phyloP scores from a whole-genome alignment of 2,797 vertebrate species.

The Chelonia mydas region DNA sequence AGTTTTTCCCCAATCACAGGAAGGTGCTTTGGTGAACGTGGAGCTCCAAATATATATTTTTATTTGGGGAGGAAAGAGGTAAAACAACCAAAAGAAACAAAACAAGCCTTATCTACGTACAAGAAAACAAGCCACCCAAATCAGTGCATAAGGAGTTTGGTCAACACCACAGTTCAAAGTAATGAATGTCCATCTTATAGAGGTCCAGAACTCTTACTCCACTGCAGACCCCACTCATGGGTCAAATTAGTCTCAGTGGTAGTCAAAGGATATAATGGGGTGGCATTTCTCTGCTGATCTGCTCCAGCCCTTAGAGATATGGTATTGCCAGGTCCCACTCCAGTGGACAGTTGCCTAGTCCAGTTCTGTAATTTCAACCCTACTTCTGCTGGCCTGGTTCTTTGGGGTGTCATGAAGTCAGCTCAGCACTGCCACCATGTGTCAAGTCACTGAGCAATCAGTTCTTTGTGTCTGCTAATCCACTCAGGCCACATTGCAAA shows the following conservation, averaged over 20 bases:
- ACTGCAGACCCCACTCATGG: not conserved
- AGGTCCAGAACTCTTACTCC: not conserved
- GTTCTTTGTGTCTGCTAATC: not conserved
- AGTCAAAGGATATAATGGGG: not conserved
- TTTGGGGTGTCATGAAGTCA: accelerated
- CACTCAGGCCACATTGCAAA: accelerated
- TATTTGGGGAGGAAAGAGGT: not conserved
- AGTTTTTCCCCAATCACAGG: not conserved
- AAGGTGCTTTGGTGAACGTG: not conserved
- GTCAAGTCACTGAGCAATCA: accelerated
- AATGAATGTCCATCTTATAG: not conserved
- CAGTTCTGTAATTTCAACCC: accelerated
- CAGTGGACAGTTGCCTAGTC: accelerated
- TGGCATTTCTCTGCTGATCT: accelerated
- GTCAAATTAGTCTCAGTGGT: accelerated
- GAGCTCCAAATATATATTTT: not conserved
- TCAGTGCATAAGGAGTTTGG: not conserved
- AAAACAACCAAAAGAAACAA: not conserved
- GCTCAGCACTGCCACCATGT: not conserved
- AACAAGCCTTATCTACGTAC: not conserved
- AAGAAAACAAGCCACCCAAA: not conserved
- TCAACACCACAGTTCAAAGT: not conserved
- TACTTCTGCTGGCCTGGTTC: accelerated
- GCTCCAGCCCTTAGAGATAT: accelerated
- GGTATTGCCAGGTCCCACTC: accelerated